phyloP scores from a whole-genome alignment of 1,140 invertebrate genomes.

The Idris sp. region DNA sequence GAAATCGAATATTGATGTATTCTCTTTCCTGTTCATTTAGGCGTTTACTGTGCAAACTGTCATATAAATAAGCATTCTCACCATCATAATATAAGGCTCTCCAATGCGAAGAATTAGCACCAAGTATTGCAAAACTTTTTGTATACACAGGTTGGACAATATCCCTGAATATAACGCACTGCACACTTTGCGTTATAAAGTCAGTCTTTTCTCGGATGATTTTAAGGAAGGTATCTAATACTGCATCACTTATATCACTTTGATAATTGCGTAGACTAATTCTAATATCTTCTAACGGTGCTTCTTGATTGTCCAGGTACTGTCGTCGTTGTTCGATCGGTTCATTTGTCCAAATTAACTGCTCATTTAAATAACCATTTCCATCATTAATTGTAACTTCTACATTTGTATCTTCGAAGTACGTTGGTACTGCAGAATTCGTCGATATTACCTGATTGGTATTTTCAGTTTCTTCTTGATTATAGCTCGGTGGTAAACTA shows the following conservation, averaged over 20 bases:
- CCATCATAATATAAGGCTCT: conserved; percentile 12
- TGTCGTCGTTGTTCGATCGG: not conserved
- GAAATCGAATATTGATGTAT: conserved; percentile 16
- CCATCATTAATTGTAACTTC: not conserved
- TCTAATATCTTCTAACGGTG: not conserved
- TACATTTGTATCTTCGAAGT: too few relatives aligned
- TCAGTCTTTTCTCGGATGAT: conserved; percentile 1
- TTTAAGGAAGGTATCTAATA: conserved; percentile 17
- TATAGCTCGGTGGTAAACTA: too few relatives aligned
- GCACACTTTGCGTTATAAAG: conserved; percentile 9
- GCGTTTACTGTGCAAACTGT: not conserved
- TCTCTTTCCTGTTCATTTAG: not conserved
- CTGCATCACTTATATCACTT: not conserved
- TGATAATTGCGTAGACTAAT: not conserved
- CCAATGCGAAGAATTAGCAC: conserved; percentile 8
- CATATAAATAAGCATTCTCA: not conserved
- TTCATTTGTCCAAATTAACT: not conserved
- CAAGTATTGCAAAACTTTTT: conserved; percentile 20
- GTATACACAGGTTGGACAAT: not conserved
- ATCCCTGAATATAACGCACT: conserved; percentile 7
- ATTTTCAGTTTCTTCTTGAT: too few relatives aligned
- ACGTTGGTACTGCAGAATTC: not conserved
- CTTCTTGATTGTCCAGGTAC: conserved; percentile 9
- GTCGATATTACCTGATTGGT: too few relatives aligned
- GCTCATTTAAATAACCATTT: conserved; percentile 2